A percentile compares a stretch with the other conserved stretches of the same genome.
These are phyloP conservation scores for Astreopora myriophthalma DNA, from an alignment of 64 coral and sea anemone species.

Conservation along the genomic window DNA sequence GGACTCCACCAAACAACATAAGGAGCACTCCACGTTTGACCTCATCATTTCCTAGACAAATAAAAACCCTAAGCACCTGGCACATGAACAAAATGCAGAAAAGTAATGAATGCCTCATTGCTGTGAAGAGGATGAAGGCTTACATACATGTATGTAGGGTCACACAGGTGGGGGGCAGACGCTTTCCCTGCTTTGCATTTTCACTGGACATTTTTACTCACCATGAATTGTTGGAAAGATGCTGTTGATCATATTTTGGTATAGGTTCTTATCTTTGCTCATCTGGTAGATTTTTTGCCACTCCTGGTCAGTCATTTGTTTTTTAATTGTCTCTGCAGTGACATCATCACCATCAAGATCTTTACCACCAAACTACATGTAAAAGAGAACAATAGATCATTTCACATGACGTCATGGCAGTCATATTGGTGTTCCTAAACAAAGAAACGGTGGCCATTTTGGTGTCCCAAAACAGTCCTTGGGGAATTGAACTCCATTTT, in stretches of 20 bases:
- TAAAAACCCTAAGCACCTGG: background rate
- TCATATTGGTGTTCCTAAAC: no score
- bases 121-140: no score
- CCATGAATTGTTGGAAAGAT: conserved; percentile 99
- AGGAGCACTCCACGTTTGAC: conserved; percentile 95
- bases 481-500: no score
- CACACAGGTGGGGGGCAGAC: no score
- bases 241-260: conserved; percentile 96
- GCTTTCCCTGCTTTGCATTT: no score
- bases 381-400: background rate
- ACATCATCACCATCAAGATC: conserved; percentile 98
- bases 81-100: no score
- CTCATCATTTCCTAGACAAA: conserved; percentile 89
- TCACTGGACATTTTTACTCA: conserved; percentile 26
- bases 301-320: conserved; percentile 98
- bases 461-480: no score
- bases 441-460: no score
- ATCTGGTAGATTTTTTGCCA: conserved; percentile 99
- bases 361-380: conserved; percentile 93
- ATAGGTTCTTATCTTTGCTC: conserved; percentile 97
- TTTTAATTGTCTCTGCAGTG: conserved; percentile 96
- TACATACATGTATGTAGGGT: no score
- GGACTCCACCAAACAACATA: conserved; percentile 99
- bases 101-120: no score
- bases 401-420: background rate